A percentile compares a stretch with the other conserved stretches of the same genome.
phyloP scores from a whole-genome alignment of 1,140 invertebrate species.

The Drosophila nannoptera region DNA sequence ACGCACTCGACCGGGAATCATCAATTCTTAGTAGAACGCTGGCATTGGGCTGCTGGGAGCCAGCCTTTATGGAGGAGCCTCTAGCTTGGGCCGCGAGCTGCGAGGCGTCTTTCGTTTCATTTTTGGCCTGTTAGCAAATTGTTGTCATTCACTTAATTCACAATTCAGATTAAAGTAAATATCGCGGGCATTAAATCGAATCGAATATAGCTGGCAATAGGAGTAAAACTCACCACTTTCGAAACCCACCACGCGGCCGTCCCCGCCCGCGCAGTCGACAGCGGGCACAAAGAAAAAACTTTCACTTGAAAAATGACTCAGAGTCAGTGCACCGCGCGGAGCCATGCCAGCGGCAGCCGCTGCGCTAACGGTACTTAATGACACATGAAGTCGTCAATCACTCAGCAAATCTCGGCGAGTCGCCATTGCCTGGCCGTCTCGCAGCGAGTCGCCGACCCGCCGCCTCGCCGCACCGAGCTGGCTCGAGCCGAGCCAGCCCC shows the following conservation, averaged over 20 bases:
- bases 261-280: background rate
- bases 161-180: too few relatives aligned
- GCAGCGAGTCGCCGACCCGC: slow-evolving; percentile 1
- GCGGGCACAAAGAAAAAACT: slow-evolving; percentile 19
- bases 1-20: too few relatives aligned
- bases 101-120: too few relatives aligned
- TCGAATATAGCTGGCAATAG: slow-evolving; percentile 55
- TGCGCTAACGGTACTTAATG: slow-evolving; percentile 74
- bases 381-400: slow-evolving; percentile 77
- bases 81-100: too few relatives aligned
- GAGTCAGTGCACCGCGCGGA: slow-evolving; percentile 27
- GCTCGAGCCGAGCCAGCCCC: slow-evolving; percentile 17
- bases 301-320: slow-evolving; percentile 56
- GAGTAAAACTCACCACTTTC: slow-evolving; percentile 32
- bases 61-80: too few relatives aligned
- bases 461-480: background rate
- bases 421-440: slow-evolving; percentile 50
- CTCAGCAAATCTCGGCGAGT: slow-evolving; percentile 74
- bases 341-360: slow-evolving; percentile 28
- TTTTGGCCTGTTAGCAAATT: too few relatives aligned
- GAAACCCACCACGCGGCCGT: background rate
- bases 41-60: too few relatives aligned
- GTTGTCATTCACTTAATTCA: too few relatives aligned
- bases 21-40: too few relatives aligned
- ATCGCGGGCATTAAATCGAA: too few relatives aligned